Base-by-base conservation (phyloP, 2,113 vertebrate species). In the Rhizomys pruinosus region DNA sequence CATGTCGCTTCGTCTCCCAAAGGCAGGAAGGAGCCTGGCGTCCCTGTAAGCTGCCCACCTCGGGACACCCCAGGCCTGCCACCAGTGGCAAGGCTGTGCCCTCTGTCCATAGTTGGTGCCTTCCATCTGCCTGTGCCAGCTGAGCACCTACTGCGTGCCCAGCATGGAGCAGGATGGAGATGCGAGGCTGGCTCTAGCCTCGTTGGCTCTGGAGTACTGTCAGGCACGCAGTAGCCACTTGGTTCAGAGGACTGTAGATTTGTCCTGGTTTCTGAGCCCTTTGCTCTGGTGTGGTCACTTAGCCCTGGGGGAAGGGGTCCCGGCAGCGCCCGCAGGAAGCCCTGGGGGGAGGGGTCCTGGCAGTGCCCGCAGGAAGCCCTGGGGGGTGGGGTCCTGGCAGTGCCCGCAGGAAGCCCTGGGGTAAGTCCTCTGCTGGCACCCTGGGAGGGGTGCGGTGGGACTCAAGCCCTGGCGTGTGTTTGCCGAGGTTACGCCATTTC, bases 1-100 rank as follows among this genome's bases (percentile, higher is more conserved):
- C 99, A 99, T 0, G 99, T 99, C 61, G 99, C 99, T 0, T 99
- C 99, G 0, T 99, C 99, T 0, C 99, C 99, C 20, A 99, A 99
- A 95, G 97, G 97, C 82, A 96, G 98, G 66, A 98, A 98, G 94
- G 98, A 98, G 61, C 96, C 97, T 0, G 97, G 96, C 0, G 93
- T 97, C 37, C 98, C 97, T n/a, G 99, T 99, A 97, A 99, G 99
- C 97, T 55, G 7, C 76, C 42, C 69, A 34, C n/a, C 27, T 37
- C 8, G n/a, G 64, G 55, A 32, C 19, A 1, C 0, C 2, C 39
- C 7, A 55, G 57, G 61, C 92, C 20, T 19, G 32, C 22, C 63
- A n/a, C 34, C 34, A 42, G 76, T 29, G 71, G 2, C 9, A 9
- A 12, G 85, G 68, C 27, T 78, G 29, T 19, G 57, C 73, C 9